Base-by-base conservation (phyloP, 1,140 invertebrate species). In the Drosophila baimaii region DNA sequence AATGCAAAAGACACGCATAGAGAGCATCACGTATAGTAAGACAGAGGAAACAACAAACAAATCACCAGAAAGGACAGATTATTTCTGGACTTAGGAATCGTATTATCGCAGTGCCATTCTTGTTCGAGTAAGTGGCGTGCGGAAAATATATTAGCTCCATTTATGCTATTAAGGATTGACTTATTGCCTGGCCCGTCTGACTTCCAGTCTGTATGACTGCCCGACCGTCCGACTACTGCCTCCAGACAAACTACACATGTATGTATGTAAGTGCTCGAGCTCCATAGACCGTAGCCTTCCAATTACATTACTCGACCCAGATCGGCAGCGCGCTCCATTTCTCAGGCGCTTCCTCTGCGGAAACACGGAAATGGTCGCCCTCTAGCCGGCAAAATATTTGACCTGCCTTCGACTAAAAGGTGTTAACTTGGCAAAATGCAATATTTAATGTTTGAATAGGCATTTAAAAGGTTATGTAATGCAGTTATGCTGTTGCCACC, bases 141-240 rank as follows among this genome's bases (percentile, higher is more conserved):
- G 81, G 81, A 84, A 84, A 84, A 84, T 84, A 80, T 80, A 80
- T 73, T 80, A 84, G 81, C 73, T 80, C 59, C 73, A 56, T 80
- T 80, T 73, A 79, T 77, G 63, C 55, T 58, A 76, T 80, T 80
- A 79, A 69, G 68, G 63, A 63, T 43, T 84, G 81, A 84, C 77
- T 84, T 84, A 58, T 57, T 61, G 61, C 68, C 68, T 56, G 52
- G 35, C 12, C 47, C 33, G 29, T n/a, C 54, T 47, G 37, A 29
- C 27, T 31, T 12, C 25, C 56, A 5, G 39, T 29, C 10, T 47
- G 23, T 19, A 21, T 10, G 23, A 8, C 37, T 41, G 37, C 10
- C 51, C 33, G 12, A 35, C 12, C 33, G 33, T 15, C 12, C n/a
- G 5, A 15, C 13, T 35, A 35, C 10, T 64, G 51, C n/a, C 54